Base-by-base conservation (phyloP, 1,140 invertebrate genomes). In the Matsumurasca onukii region DNA sequence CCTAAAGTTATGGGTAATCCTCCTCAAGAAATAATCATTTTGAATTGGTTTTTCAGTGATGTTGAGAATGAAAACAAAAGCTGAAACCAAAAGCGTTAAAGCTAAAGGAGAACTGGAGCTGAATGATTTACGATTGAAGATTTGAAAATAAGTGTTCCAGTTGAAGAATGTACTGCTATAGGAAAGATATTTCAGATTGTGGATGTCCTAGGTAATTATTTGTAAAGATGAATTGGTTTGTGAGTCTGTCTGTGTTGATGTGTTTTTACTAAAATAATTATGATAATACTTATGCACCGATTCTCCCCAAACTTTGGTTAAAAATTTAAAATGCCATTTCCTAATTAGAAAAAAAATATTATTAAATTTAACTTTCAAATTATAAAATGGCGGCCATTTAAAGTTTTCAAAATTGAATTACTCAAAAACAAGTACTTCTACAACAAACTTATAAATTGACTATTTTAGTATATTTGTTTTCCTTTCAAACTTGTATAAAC, bases 71-170 rank as follows among this genome's bases (percentile, higher is more conserved):
- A 51, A 9, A 51, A 34, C 1, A n/a, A 24, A 27, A 22, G 13
- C 24, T 20, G n/a, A 64, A 64, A 66, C 20, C 3, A 51, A 66
- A 66, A 51, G 24, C 0, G 20, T 30, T 15, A 68, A 55, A 34
- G 72, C 71, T 1, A 72, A 74, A 63, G 74, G 73, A 31, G 74
- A 75, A 62, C 39, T 76, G 49, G 65, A 61, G 45, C 49, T 76
- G 13, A 62, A 68, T 76, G 88, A 94, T 73, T 80, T 95, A 51
- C 91, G 0, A 91, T 95, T 70, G 87, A 94, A 79, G 89, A 95
- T 75, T 82, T 95, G 45, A 83, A 88, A 71, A 93, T 96, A 66
- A 88, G 85, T 67, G 85, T 94, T 12, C 86, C 88, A 3, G 86
- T 91, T 76, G 85, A 89, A 70, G 84, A 92, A 67, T 90, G 90